Percentiles rank a stretch among this genome's conserved stretches.
These are phyloP conservation scores for Vanessa cardui DNA, from an alignment of 2,888 invertebrate genomes.

Conservation along the genomic window DNA sequence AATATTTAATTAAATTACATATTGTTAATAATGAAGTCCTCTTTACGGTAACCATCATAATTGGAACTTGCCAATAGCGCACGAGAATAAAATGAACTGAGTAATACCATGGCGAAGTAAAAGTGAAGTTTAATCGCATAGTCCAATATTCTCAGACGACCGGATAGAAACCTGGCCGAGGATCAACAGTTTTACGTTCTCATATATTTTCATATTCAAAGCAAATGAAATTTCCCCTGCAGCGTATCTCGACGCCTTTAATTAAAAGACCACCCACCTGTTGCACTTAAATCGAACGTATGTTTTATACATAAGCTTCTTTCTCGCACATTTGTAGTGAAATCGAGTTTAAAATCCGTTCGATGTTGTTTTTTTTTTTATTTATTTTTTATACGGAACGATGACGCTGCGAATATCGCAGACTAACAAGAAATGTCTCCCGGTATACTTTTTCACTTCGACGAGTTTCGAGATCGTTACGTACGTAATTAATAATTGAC, in stretches of 20 bases:
- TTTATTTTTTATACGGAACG: conserved; percentile 6
- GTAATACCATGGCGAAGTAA: too few relatives aligned
- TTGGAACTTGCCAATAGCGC: too few relatives aligned
- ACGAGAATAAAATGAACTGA: too few relatives aligned
- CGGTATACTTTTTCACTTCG: not conserved
- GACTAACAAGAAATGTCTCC: not conserved
- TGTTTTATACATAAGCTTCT: conserved; percentile 12
- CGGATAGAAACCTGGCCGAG: too few relatives aligned
- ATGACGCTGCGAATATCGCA: conserved; percentile 21
- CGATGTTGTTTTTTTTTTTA: conserved; percentile 11
- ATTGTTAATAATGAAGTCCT: too few relatives aligned
- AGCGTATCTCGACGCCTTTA: conserved; percentile 4
- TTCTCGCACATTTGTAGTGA: conserved; percentile 18
- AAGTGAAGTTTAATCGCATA: too few relatives aligned
- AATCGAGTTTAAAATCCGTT: conserved; percentile 27
- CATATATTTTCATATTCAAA: conserved; percentile 7
- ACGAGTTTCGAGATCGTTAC: conserved; percentile 4
- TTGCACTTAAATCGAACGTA: conserved; percentile 1
- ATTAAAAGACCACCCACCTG: conserved; percentile 18
- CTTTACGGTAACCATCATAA: too few relatives aligned
- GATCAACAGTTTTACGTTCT: too few relatives aligned
- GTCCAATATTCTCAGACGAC: too few relatives aligned
- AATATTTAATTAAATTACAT: too few relatives aligned
- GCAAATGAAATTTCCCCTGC: conserved; percentile 11
- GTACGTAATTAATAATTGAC: conserved; percentile 12